A percentile compares a stretch with the other conserved stretches of the same genome.
Evolutionary conservation across 2,888 invertebrate species (phyloP).

Genomic region (Luperina testacea): DNA sequence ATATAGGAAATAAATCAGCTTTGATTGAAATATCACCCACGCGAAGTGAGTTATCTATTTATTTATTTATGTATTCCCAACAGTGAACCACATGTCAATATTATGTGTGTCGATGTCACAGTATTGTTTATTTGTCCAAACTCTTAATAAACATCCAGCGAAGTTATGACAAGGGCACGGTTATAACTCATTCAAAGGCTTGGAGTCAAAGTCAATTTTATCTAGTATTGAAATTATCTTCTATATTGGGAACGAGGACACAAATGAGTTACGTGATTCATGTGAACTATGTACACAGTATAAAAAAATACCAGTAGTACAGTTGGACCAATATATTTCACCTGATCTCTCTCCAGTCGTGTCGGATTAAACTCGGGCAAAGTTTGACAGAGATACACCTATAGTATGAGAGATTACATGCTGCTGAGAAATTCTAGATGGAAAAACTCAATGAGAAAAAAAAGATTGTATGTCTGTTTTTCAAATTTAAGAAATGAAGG

Average conservation of each 20-base stretch:
- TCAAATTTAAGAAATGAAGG: no score
- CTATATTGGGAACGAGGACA: constrained; percentile 63
- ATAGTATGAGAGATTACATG: no score
- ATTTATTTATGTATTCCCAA: constrained; percentile 22
- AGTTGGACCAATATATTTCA: neutral
- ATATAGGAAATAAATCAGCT: constrained; percentile 1
- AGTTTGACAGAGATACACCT: no score
- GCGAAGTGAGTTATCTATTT: neutral
- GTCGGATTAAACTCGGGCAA: no score
- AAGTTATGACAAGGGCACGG: constrained; percentile 38
- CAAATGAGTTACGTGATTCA: constrained; percentile 53
- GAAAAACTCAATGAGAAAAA: no score
- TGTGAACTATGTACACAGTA: constrained; percentile 32
- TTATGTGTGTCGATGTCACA: constrained; percentile 29
- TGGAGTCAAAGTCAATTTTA: constrained; percentile 59
- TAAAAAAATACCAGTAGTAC: constrained; percentile 2
- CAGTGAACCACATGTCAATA: constrained; percentile 32
- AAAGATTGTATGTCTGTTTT: no score
- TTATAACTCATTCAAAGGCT: constrained; percentile 51
- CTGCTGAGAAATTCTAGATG: no score
- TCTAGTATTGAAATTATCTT: constrained; percentile 64
- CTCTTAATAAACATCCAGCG: constrained; percentile 24
- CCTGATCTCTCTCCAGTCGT: no score
- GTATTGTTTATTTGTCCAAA: constrained; percentile 42
- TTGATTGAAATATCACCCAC: constrained; percentile 2